Percentiles rank a stretch among this genome's conserved stretches.
phyloP scores from a whole-genome alignment of 2,797 vertebrate species.

The Phylloscopus collybita region DNA sequence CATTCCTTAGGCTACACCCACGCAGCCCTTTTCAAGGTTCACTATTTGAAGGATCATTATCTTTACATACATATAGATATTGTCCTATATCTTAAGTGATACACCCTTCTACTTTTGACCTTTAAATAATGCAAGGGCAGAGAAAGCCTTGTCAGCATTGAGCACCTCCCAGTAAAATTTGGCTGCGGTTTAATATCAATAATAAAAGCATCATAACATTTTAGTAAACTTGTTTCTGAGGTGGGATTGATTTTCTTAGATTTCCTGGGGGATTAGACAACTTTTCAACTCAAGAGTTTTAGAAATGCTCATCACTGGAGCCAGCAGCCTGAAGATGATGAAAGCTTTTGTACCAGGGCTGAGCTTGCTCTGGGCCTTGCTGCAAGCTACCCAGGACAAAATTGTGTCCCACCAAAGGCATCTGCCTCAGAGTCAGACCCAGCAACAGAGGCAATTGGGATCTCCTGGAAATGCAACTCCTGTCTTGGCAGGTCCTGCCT shows the following conservation, averaged over 20 bases:
- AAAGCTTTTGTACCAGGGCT: rapidly evolving
- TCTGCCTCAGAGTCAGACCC: neutral
- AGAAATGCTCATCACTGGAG: neutral
- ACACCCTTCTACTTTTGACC: conserved; percentile 2
- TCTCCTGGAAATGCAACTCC: neutral
- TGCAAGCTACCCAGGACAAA: neutral
- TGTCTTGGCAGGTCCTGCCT: neutral
- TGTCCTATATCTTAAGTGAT: neutral
- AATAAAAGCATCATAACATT: conserved; percentile 9
- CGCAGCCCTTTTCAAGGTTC: neutral
- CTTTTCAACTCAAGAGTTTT: neutral
- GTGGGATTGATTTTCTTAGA: conserved; percentile 7
- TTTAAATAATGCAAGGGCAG: conserved; percentile 41
- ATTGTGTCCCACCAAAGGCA: neutral
- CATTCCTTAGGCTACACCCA: conserved; percentile 51
- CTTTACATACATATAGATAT: neutral
- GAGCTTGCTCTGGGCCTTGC: neutral
- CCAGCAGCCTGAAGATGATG: neutral
- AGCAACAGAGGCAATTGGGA: neutral
- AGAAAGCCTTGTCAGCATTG: neutral
- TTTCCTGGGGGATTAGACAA: neutral
- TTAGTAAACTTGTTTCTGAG: neutral
- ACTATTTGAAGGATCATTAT: conserved; percentile 49
- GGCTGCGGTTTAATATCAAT: neutral
- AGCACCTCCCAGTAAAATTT: neutral